These are phyloP conservation scores for Acanthosoma haemorrhoidale DNA, from an alignment of 2,888 invertebrate species.

Conservation along the genomic window DNA sequence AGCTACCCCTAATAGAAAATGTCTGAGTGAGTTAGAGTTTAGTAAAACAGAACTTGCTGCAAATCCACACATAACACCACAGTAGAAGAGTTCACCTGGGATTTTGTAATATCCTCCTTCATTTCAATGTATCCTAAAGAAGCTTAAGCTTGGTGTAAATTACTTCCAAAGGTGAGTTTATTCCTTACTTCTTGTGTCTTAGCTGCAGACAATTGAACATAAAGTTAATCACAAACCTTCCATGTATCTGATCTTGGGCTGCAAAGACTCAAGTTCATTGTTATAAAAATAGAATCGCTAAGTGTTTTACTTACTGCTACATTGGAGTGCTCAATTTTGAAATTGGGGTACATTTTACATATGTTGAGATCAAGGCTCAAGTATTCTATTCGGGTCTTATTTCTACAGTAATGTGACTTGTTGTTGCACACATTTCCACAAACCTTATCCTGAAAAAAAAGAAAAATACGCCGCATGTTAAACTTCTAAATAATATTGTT, in stretches of 20 bases:
- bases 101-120: not conserved
- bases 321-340: not conserved
- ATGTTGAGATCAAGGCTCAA: not conserved
- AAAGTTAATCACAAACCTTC: not conserved
- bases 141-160: not conserved
- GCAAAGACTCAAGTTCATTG: not conserved
- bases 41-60: too few species aligned
- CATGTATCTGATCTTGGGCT: not conserved
- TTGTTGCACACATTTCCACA: not conserved
- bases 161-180: not conserved
- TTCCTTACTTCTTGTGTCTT: not conserved
- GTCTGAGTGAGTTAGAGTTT: too few species aligned
- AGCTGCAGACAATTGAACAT: not conserved
- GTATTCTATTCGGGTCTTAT: not conserved
- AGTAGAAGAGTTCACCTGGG: too few species aligned
- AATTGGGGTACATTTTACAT: not conserved
- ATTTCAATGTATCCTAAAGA: not conserved
- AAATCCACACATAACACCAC: too few species aligned
- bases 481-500: too few species aligned
- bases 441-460: not conserved
- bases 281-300: not conserved
- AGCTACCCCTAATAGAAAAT: too few species aligned
- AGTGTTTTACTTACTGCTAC: not conserved
- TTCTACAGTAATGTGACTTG: not conserved
- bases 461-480: not conserved